These are phyloP conservation scores for Heliocidaris tuberculata DNA, from an alignment of 35 echinoderm and acorn worm species.

Conservation along the genomic window DNA sequence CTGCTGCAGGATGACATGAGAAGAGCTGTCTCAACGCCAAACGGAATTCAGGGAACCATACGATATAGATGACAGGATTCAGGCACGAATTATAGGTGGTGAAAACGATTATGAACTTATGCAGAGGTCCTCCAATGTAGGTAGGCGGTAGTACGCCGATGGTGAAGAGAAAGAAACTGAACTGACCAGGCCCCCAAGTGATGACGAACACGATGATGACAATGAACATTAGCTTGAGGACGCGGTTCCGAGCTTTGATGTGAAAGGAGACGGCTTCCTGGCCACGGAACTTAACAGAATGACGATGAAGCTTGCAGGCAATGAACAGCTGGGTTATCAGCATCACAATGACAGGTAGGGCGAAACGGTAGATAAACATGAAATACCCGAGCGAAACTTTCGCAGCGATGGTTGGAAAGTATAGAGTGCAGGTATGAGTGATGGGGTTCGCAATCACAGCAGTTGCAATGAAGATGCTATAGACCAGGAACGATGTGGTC, in stretches of 20 bases:
- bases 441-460: not conserved
- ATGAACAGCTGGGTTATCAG: not conserved
- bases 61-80: not conserved
- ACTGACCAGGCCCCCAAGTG: not conserved
- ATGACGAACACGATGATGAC: constrained; percentile 2
- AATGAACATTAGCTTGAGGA: not conserved
- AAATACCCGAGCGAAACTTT: not conserved
- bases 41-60: constrained; percentile 21
- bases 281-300: not conserved
- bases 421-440: not conserved
- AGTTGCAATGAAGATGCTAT: not conserved
- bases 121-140: not conserved
- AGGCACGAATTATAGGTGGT: not conserved
- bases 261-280: not conserved
- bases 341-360: not conserved
- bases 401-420: not conserved
- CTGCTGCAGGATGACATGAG: not conserved
- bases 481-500: not conserved
- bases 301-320: not conserved
- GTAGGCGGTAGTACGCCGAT: not conserved
- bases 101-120: not conserved
- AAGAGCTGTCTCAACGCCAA: not conserved
- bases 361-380: constrained; percentile 18
- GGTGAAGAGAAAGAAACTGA: not conserved
- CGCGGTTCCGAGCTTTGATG: constrained; percentile 9